Evolutionary conservation across 35 echinoderm and acorn worm genomes (phyloP).

Genomic region (Ophiothrix spiculata): DNA sequence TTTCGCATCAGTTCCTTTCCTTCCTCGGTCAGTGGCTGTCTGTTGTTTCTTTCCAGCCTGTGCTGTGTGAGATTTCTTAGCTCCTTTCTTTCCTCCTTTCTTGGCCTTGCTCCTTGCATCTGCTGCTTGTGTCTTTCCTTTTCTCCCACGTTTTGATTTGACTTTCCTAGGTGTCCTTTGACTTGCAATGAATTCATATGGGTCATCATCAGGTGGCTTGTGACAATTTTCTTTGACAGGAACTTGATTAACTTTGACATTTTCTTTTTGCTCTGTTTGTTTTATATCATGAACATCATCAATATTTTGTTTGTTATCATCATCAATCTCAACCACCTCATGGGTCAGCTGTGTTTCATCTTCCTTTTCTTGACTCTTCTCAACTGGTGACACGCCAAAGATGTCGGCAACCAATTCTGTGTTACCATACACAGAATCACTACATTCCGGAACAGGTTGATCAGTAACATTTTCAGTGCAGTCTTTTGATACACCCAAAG

Average conservation of each 20-base stretch:
- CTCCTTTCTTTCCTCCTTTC: background rate
- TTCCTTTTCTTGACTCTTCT: background rate
- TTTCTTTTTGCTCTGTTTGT: background rate
- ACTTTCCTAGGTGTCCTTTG: conserved; percentile 75
- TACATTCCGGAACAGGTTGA: background rate
- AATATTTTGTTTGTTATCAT: background rate
- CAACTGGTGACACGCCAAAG: background rate
- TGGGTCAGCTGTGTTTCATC: background rate
- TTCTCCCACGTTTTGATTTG: conserved; percentile 42
- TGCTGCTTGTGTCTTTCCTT: conserved; percentile 47
- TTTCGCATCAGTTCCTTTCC: background rate
- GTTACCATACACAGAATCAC: background rate
- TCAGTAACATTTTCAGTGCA: background rate
- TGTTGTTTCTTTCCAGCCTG: background rate
- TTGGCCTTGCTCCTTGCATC: conserved; percentile 2
- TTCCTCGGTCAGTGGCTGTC: background rate
- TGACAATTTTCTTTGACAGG: background rate
- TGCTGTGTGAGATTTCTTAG: background rate
- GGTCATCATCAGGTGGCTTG: conserved; percentile 20
- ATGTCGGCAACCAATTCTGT: background rate
- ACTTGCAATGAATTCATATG: conserved; percentile 79
- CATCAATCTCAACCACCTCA: background rate
- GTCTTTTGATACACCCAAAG: conserved; percentile 4
- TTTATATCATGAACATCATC: background rate
- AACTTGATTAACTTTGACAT: background rate